These are phyloP conservation scores for Xanthia togata DNA, from an alignment of 2,888 invertebrate species.

Conservation along the genomic window DNA sequence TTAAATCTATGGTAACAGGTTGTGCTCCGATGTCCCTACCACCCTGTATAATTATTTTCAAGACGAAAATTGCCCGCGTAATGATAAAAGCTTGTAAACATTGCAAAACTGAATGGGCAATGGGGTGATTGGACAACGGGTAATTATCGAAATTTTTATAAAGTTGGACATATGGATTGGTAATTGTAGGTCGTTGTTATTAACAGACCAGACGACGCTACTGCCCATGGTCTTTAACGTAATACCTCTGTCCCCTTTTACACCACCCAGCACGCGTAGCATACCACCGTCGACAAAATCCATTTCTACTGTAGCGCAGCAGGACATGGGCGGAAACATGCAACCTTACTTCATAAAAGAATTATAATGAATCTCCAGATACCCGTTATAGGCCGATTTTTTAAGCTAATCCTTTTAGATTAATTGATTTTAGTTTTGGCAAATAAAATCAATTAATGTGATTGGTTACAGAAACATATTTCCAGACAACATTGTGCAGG, in stretches of 20 bases:
- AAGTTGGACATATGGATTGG: background rate
- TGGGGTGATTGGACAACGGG: background rate
- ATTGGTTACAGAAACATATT: conserved; percentile 94
- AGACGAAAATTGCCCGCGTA: background rate
- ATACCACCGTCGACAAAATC: no score
- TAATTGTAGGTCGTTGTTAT: background rate
- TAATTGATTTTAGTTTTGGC: background rate
- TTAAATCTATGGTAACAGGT: no score
- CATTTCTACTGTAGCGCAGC: no score
- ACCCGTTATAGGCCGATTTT: background rate
- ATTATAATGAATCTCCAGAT: background rate
- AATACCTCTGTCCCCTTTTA: background rate
- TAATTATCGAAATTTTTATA: background rate
- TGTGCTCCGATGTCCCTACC: no score
- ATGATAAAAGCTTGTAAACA: background rate
- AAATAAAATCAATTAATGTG: conserved; percentile 3
- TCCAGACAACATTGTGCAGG: conserved; percentile 97
- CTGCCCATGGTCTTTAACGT: background rate
- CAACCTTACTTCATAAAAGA: background rate
- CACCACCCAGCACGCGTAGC: background rate
- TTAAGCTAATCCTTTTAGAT: conserved; percentile 7
- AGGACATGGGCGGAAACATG: conserved; percentile 1
- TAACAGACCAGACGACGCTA: accelerated
- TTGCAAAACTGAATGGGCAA: background rate
- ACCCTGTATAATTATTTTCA: background rate